These are phyloP conservation scores for Psilanteris sp. DNA, from an alignment of 1,140 invertebrate species.

Conservation along the genomic window DNA sequence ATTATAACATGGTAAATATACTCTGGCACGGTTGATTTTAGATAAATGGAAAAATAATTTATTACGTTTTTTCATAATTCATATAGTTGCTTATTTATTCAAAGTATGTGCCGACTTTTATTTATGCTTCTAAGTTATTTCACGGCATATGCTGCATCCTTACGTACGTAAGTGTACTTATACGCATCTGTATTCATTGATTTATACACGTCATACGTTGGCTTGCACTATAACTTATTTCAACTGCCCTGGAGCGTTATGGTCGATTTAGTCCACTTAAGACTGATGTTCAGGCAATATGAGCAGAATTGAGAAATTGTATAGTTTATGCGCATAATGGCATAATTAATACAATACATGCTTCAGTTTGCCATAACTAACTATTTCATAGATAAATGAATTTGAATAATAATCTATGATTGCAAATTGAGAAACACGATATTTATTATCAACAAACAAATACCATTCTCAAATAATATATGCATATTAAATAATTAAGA, in stretches of 20 bases:
- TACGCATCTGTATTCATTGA: slow-evolving; percentile 18
- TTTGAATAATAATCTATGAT: slow-evolving; percentile 6
- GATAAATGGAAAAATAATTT: too few species aligned
- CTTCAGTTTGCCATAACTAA: slow-evolving; percentile 4
- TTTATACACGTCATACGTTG: slow-evolving; percentile 12
- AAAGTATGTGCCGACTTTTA: slow-evolving; percentile 7
- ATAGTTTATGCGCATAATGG: neutral
- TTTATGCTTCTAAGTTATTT: slow-evolving; percentile 7
- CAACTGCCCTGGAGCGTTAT: slow-evolving; percentile 15
- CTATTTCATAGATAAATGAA: slow-evolving; percentile 4
- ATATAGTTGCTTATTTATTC: slow-evolving; percentile 8
- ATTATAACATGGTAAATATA: too few species aligned
- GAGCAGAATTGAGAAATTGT: slow-evolving; percentile 19
- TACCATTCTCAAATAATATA: too few species aligned
- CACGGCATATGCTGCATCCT: slow-evolving; percentile 6
- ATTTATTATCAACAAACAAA: too few species aligned
- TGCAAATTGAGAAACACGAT: too few species aligned
- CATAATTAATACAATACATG: slow-evolving; percentile 16
- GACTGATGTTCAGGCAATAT: slow-evolving; percentile 17
- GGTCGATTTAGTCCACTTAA: slow-evolving; percentile 26
- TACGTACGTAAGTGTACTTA: slow-evolving; percentile 9
- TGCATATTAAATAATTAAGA: too few species aligned
- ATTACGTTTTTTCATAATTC: slow-evolving; percentile 4
- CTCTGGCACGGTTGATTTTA: too few species aligned
- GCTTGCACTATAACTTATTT: slow-evolving; percentile 21